phyloP scores from a whole-genome alignment of 2,888 invertebrate genomes.

The Drepana falcataria region DNA sequence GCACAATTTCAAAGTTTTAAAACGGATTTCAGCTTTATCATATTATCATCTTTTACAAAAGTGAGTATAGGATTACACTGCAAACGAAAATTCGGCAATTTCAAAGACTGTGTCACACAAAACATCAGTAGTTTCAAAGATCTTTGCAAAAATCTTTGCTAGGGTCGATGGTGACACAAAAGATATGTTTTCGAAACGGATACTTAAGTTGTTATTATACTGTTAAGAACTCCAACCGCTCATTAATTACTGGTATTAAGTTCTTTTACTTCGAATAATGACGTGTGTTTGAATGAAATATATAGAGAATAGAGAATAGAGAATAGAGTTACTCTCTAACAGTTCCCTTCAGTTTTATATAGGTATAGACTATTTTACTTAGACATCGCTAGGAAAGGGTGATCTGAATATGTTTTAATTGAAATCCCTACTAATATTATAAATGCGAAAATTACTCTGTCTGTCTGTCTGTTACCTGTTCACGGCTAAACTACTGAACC shows the following conservation, averaged over 20 bases:
- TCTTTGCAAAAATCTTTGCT: conserved; percentile 45
- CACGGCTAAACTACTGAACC: no score
- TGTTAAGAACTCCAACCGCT: conserved; percentile 14
- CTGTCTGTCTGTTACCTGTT: no score
- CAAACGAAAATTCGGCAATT: conserved; percentile 14
- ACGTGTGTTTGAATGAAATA: no score
- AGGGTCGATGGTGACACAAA: conserved; percentile 32
- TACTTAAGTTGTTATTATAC: conserved; percentile 28
- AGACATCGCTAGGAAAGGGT: no score
- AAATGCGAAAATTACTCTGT: no score
- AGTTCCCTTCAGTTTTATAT: no score
- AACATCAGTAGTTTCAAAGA: conserved; percentile 12
- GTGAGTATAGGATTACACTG: conserved; percentile 18
- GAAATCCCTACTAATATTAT: no score
- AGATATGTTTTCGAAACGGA: conserved; percentile 20
- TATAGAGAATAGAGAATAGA: no score
- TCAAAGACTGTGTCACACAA: conserved; percentile 14
- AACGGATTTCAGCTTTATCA: neutral
- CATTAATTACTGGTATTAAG: conserved; percentile 1
- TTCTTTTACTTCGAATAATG: neutral
- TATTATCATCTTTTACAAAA: neutral
- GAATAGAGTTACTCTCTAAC: no score
- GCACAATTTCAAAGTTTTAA: no score
- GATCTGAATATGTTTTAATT: no score
- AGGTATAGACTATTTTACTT: no score